These are phyloP conservation scores for Eunapius fragilis DNA, from an alignment of 37 sponge, comb jelly and placozoan genomes.

Conservation along the genomic window DNA sequence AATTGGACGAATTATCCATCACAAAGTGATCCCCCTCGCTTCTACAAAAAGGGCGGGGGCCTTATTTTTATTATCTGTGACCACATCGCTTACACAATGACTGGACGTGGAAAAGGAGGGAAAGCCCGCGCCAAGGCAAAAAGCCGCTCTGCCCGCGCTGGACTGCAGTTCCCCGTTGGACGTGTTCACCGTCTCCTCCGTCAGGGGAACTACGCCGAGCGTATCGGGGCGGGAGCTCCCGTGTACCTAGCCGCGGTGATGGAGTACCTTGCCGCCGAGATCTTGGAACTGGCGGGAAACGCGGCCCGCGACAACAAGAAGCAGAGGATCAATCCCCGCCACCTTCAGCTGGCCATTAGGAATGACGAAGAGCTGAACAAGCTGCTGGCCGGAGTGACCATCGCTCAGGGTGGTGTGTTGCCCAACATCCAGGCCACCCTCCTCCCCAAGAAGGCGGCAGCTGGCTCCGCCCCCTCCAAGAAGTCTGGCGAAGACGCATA, in stretches of 20 bases:
- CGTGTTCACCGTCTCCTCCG: slow-evolving; percentile 89
- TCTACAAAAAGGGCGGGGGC: no score
- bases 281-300: slow-evolving; percentile 97
- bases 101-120: slow-evolving; percentile 96
- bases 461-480: not conserved
- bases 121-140: slow-evolving; percentile 90
- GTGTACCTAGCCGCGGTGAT: slow-evolving; percentile 94
- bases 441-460: slow-evolving; percentile 84
- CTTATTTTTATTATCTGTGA: no score
- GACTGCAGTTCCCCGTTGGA: slow-evolving; percentile 95
- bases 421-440: slow-evolving; percentile 96
- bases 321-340: slow-evolving; percentile 93
- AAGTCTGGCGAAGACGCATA: no score
- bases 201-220: slow-evolving; percentile 83
- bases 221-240: slow-evolving; percentile 92
- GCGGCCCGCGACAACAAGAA: slow-evolving; percentile 99
- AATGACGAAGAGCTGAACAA: slow-evolving; percentile 98
- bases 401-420: slow-evolving; percentile 94
- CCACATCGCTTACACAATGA: slow-evolving; percentile 35
- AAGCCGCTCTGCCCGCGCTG: slow-evolving; percentile 90
- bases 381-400: slow-evolving; percentile 92
- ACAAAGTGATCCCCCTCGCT: no score
- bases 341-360: slow-evolving; percentile 95
- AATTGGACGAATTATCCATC: no score
- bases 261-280: slow-evolving; percentile 96